Evolutionary conservation across 1,140 invertebrate genomes (phyloP).

Genomic region (Plectrocnemia conspersa): DNA sequence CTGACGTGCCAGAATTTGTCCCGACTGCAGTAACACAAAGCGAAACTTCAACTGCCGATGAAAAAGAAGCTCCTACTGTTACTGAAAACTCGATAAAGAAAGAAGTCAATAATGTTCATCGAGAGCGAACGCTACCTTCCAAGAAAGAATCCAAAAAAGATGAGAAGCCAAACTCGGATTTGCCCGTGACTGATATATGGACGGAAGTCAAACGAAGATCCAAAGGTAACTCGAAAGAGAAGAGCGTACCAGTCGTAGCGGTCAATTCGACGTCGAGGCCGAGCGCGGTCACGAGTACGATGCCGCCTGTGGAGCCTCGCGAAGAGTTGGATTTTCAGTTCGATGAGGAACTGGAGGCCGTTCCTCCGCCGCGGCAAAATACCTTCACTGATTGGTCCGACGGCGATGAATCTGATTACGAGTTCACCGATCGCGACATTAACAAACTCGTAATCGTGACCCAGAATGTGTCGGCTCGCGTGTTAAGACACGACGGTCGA

Average conservation of each 20-base stretch:
- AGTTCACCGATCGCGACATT: conserved; percentile 88
- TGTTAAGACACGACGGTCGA: conserved; percentile 74
- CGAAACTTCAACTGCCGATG: background rate
- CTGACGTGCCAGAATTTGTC: conserved; percentile 81
- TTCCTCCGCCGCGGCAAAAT: conserved; percentile 68
- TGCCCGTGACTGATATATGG: conserved; percentile 46
- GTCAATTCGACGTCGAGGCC: conserved; percentile 7
- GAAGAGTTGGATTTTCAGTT: conserved; percentile 96
- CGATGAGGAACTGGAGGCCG: conserved; percentile 87
- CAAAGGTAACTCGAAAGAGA: conserved; percentile 47
- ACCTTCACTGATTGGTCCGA: conserved; percentile 73
- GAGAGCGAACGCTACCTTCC: conserved; percentile 19
- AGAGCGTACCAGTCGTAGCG: conserved; percentile 36
- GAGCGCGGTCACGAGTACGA: conserved; percentile 32
- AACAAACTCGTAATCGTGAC: conserved; percentile 95
- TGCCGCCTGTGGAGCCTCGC: conserved; percentile 50
- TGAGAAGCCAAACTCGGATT: conserved; percentile 28
- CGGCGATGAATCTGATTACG: conserved; percentile 77
- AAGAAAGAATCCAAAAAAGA: conserved; percentile 25
- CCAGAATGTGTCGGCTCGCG: conserved; percentile 58
- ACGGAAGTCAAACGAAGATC: conserved; percentile 56
- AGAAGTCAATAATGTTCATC: too few relatives aligned
- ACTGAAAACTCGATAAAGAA: too few relatives aligned
- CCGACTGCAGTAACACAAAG: conserved; percentile 45
- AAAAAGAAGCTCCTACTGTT: background rate